Conservation (phyloP, 2,888 invertebrate genomes). For the Tridacna crocea region DNA sequence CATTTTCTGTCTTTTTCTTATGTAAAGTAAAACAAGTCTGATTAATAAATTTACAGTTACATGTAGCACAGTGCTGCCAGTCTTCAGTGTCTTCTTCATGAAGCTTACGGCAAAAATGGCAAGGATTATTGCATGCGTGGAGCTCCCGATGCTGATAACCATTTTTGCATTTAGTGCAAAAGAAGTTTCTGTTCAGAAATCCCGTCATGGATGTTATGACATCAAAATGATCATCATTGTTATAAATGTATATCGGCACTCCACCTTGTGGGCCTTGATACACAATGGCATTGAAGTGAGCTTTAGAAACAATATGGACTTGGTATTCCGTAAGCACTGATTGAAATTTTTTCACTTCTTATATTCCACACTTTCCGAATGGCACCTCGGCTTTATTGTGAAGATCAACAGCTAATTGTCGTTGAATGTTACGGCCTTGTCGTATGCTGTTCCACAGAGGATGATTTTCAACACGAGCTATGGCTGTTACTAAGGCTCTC, state of each 20-base stretch:
- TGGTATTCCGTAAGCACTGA: constrained; percentile 33
- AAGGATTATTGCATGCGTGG: constrained; percentile 36
- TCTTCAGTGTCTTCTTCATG: constrained; percentile 29
- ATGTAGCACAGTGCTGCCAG: constrained; percentile 30
- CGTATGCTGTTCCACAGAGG: constrained; percentile 43
- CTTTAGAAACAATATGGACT: constrained; percentile 43
- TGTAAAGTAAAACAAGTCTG: constrained; percentile 28
- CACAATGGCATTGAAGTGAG: constrained; percentile 41
- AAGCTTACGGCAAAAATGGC: constrained; percentile 30
- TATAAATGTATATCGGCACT: constrained; percentile 42
- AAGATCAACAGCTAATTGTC: constrained; percentile 2
- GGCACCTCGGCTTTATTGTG: constrained; percentile 25
- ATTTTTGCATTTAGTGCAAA: constrained; percentile 36
- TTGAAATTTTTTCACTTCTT: constrained; percentile 44
- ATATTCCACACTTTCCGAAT: constrained; percentile 31
- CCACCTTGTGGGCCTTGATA: constrained; percentile 35
- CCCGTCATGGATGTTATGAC: constrained; percentile 52
- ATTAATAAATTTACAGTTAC: constrained; percentile 29
- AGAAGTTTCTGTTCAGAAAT: constrained; percentile 45
- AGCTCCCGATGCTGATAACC: constrained; percentile 34
- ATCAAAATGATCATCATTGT: constrained; percentile 55
- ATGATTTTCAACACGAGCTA: constrained; percentile 31
- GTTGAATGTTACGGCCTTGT: constrained; percentile 34
- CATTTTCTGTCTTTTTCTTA: neutral
- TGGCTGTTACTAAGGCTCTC: constrained; percentile 42